phyloP scores from a whole-genome alignment of 2,888 invertebrate species.

The Rhaphigaster nebulosa region DNA sequence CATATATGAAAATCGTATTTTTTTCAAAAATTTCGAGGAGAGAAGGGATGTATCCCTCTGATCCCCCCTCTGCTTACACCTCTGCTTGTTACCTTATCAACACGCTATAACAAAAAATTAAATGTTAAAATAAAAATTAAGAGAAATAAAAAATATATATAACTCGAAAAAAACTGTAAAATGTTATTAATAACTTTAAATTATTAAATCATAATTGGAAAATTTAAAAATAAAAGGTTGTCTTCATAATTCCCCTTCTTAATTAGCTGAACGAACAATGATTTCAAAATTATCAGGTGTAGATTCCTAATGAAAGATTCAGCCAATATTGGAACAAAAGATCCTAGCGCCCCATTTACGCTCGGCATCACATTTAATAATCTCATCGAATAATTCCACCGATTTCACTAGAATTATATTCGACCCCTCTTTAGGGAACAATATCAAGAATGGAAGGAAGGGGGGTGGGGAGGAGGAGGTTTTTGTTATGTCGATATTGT shows the following conservation, averaged over 20 bases:
- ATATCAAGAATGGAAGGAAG: background rate
- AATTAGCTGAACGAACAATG: background rate
- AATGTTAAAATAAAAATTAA: too few relatives aligned
- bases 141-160: too few relatives aligned
- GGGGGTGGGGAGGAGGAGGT: background rate
- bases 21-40: too few relatives aligned
- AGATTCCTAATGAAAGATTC: slow-evolving; percentile 5
- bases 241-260: background rate
- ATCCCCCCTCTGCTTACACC: too few relatives aligned
- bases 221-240: background rate
- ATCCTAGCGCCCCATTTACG: background rate
- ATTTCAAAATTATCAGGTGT: slow-evolving; percentile 27
- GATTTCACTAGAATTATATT: slow-evolving; percentile 38
- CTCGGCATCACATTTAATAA: slow-evolving; percentile 22
- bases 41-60: too few relatives aligned
- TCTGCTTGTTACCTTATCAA: too few relatives aligned
- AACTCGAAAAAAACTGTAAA: too few relatives aligned
- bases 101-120: too few relatives aligned
- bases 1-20: too few relatives aligned
- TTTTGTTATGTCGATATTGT: slow-evolving; percentile 42
- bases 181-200: background rate
- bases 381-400: slow-evolving; percentile 20
- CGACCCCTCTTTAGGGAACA: background rate
- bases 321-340: slow-evolving; percentile 38
- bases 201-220: background rate